Conservation (phyloP, 2,888 invertebrate genomes). For the Catocala fraxini region DNA sequence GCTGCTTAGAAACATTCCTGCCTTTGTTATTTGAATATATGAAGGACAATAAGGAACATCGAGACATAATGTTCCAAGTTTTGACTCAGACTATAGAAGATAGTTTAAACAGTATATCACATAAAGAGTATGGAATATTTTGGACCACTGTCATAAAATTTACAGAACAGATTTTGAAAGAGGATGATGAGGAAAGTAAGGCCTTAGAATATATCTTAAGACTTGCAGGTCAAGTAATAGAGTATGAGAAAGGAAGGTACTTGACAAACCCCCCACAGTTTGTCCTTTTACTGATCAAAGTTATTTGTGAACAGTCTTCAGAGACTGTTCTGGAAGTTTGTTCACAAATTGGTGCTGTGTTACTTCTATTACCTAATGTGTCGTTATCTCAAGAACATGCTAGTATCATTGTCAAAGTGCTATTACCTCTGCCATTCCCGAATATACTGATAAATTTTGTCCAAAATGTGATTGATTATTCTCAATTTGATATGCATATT, state of each 20-base stretch:
- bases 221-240: constrained; percentile 88
- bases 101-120: constrained; percentile 88
- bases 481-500: constrained; percentile 91
- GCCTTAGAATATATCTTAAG: constrained; percentile 83
- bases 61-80: constrained; percentile 89
- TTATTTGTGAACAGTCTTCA: constrained; percentile 79
- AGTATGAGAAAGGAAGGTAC: constrained; percentile 89
- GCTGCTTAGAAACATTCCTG: constrained; percentile 91
- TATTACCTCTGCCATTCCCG: constrained; percentile 87
- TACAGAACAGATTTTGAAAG: constrained; percentile 71
- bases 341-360: constrained; percentile 86
- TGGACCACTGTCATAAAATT: constrained; percentile 87
- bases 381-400: constrained; percentile 92
- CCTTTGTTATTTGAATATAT: constrained; percentile 90
- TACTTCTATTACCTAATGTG: constrained; percentile 88
- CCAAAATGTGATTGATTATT: constrained; percentile 89
- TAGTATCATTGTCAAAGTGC: constrained; percentile 89
- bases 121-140: constrained; percentile 89
- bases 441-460: constrained; percentile 89
- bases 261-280: constrained; percentile 88
- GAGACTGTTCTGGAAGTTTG: constrained; percentile 82
- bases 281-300: constrained; percentile 86
- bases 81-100: constrained; percentile 89
- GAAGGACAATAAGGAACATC: constrained; percentile 80
- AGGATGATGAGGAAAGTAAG: constrained; percentile 67